Evolutionary conservation across 2,888 invertebrate species (phyloP).

Genomic region (Aporophyla lueneburgensis): DNA sequence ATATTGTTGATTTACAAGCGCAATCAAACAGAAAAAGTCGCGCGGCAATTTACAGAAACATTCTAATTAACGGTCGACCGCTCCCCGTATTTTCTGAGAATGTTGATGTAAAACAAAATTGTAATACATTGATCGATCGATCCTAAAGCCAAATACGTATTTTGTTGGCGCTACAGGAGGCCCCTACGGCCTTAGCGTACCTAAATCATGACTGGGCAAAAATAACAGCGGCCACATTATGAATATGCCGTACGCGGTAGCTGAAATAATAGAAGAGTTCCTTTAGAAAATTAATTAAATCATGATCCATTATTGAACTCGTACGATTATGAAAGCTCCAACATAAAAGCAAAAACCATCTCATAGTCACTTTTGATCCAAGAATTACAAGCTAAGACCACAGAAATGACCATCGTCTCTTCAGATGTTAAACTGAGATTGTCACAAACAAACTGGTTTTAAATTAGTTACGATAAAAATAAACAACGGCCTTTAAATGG

Average conservation of each 20-base stretch:
- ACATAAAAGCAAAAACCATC: slow-evolving; percentile 11
- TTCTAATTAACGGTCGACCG: slow-evolving; percentile 63
- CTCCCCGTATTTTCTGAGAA: slow-evolving; percentile 52
- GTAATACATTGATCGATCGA: slow-evolving; percentile 69
- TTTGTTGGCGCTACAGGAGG: slow-evolving; percentile 72
- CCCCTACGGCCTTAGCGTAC: slow-evolving; percentile 64
- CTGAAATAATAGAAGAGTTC: slow-evolving; percentile 63
- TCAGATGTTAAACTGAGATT: slow-evolving; percentile 49
- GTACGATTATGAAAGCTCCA: neutral
- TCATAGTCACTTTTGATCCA: slow-evolving; percentile 2
- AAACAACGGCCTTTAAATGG: slow-evolving; percentile 45
- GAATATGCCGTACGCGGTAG: slow-evolving; percentile 49
- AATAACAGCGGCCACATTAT: slow-evolving; percentile 65
- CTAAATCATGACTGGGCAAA: slow-evolving; percentile 73
- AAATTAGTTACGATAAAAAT: slow-evolving; percentile 57
- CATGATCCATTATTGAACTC: slow-evolving; percentile 6
- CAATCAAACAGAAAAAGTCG: slow-evolving; percentile 62
- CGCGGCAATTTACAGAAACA: slow-evolving; percentile 65
- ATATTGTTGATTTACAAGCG: slow-evolving; percentile 61
- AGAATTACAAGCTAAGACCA: slow-evolving; percentile 26
- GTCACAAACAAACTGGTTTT: slow-evolving; percentile 54
- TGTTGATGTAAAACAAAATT: slow-evolving; percentile 57
- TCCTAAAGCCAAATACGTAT: slow-evolving; percentile 63
- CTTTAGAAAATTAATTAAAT: slow-evolving; percentile 52
- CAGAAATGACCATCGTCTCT: slow-evolving; percentile 41